These are phyloP conservation scores for Amphiprion ocellaris DNA, from an alignment of 2,113 vertebrate species.

Conservation along the genomic window DNA sequence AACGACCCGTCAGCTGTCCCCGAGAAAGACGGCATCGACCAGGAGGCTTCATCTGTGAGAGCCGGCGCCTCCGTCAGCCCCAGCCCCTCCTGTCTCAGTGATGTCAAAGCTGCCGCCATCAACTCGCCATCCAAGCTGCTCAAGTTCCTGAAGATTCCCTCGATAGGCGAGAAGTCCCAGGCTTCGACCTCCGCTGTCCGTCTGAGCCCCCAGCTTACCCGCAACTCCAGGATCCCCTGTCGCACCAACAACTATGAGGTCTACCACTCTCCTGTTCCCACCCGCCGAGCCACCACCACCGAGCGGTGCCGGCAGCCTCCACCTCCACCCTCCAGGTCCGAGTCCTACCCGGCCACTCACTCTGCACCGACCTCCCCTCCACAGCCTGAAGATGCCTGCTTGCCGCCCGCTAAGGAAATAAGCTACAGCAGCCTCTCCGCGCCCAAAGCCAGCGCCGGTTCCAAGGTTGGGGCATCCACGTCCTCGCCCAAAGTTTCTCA, in stretches of 20 bases:
- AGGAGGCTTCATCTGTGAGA: conserved; percentile 78
- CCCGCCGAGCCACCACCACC: conserved; percentile 84
- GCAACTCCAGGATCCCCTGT: conserved; percentile 92
- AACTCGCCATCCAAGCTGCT: conserved; percentile 90
- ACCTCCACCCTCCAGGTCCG: conserved; percentile 75
- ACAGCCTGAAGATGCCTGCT: conserved; percentile 75
- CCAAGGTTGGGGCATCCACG: conserved; percentile 64
- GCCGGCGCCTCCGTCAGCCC: conserved; percentile 83
- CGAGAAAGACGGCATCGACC: conserved; percentile 64
- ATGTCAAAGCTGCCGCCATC: conserved; percentile 84
- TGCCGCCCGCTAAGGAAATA: conserved; percentile 72
- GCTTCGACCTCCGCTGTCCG: conserved; percentile 81
- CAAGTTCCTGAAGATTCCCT: conserved; percentile 91
- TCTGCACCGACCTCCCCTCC: conserved; percentile 85
- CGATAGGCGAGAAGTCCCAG: conserved; percentile 84
- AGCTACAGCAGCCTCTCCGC: conserved; percentile 80
- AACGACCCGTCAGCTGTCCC: conserved; percentile 30
- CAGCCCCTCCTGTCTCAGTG: conserved; percentile 82
- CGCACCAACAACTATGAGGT: conserved; percentile 92
- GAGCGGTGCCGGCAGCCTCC: conserved; percentile 81
- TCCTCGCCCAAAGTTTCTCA: conserved; percentile 68
- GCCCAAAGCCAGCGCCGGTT: conserved; percentile 70
- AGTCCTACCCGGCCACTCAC: conserved; percentile 83
- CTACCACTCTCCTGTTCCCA: conserved; percentile 88
- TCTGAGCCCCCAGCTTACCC: conserved; percentile 92